These are phyloP conservation scores for Sebastiscus tertius DNA, from an alignment of 2,797 vertebrate species.

Conservation along the genomic window DNA sequence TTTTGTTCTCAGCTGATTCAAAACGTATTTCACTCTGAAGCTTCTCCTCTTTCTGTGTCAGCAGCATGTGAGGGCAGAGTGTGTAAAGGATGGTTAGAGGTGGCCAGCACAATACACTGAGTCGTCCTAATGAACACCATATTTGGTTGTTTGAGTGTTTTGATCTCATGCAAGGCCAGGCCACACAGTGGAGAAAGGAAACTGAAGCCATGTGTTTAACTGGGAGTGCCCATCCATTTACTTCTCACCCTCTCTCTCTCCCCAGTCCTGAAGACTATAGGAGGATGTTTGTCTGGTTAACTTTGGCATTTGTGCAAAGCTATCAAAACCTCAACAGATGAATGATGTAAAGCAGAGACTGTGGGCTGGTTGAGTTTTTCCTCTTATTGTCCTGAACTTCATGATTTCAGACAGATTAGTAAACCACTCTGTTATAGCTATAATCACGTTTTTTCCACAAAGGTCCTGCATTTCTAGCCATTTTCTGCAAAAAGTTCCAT, in stretches of 20 bases:
- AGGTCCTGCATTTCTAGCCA: background rate
- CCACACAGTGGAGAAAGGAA: constrained; percentile 65
- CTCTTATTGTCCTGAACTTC: constrained; percentile 34
- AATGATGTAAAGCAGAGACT: constrained; percentile 27
- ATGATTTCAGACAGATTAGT: constrained; percentile 34
- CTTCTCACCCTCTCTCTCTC: constrained; percentile 33
- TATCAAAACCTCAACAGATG: constrained; percentile 35
- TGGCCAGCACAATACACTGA: constrained; percentile 34
- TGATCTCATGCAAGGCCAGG: constrained; percentile 63
- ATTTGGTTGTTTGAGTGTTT: constrained; percentile 78
- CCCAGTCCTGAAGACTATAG: constrained; percentile 21
- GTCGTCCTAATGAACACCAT: constrained; percentile 72
- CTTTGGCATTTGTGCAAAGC: constrained; percentile 18
- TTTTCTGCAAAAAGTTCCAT: background rate
- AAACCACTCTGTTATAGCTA: constrained; percentile 16
- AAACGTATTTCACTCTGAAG: background rate
- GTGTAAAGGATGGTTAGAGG: constrained; percentile 36
- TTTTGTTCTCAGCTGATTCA: background rate
- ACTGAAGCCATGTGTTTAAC: constrained; percentile 72
- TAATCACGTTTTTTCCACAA: constrained; percentile 23
- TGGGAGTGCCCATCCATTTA: constrained; percentile 59
- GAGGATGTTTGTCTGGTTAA: constrained; percentile 56
- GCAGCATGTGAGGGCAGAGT: background rate
- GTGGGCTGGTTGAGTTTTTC: background rate
- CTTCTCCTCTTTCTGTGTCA: background rate